Evolutionary conservation across 2,113 vertebrate genomes (phyloP).

Genomic region (Vulpes vulpes): DNA sequence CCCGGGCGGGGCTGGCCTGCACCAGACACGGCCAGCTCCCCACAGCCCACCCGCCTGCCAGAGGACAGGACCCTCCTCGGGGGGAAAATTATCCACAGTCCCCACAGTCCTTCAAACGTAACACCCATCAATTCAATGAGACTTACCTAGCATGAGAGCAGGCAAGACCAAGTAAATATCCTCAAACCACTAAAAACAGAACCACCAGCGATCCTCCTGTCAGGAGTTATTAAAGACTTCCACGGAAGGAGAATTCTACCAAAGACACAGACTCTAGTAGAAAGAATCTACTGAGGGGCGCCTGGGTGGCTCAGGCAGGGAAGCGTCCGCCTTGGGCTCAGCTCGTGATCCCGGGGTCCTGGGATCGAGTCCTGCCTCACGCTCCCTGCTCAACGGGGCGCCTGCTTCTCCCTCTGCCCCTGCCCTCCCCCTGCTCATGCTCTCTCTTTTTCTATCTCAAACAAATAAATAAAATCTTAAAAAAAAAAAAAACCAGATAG

Average conservation of each 20-base stretch:
- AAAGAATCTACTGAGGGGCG: neutral
- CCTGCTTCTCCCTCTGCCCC: no score
- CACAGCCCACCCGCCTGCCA: neutral
- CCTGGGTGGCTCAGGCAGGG: no score
- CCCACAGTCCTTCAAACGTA: neutral
- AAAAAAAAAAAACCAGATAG: no score
- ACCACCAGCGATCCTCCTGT: fast-evolving
- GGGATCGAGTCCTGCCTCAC: no score
- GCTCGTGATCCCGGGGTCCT: no score
- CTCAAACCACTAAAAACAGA: neutral
- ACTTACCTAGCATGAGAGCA: neutral
- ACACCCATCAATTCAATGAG: neutral
- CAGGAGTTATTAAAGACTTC: no score
- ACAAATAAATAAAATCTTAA: no score
- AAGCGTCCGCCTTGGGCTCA: no score
- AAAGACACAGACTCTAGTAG: neutral
- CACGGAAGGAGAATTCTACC: fast-evolving
- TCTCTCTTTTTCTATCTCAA: no score
- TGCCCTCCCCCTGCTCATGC: no score
- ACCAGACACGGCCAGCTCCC: no score
- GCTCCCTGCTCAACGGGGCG: no score
- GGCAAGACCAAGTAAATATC: neutral
- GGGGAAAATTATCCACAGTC: fast-evolving
- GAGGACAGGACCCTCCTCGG: fast-evolving
- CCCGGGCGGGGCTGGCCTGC: fast-evolving